Base-by-base conservation (phyloP, 53 echinoderm and acorn worm species). In the Temnopleurus reevesii region DNA sequence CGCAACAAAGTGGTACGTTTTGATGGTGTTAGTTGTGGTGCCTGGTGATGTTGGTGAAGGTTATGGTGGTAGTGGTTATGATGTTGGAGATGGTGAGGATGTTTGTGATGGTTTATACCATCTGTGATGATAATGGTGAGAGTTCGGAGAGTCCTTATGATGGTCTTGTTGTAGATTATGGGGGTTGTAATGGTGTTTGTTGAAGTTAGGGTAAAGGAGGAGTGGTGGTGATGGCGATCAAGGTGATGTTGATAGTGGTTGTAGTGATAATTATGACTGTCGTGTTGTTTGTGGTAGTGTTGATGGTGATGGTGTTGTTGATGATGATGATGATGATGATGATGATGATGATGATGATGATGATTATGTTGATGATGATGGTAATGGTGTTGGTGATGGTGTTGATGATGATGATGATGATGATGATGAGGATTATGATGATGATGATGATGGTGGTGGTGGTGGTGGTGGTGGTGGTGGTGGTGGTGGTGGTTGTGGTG, bases 1-100 rank as follows among this genome's bases (percentile, higher is more conserved):
- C 65, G 23, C 46, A 28, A 8, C 65, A 87, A n/a, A 66, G 35
- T 51, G 71, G 88, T 87, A 33, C 1, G 88, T 83, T 12, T 19
- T 1, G n/a, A n/a, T n/a, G n/a, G n/a, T n/a, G n/a, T n/a, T n/a
- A n/a, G n/a, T n/a, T n/a, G n/a, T n/a, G n/a, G n/a, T n/a, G n/a
- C n/a, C n/a, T n/a, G n/a, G 17, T 61, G 4, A 33, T 61, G 61
- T 27, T 33, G n/a, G 57, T 57, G 25, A 4, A 4, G 61, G 61
- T 8, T 13, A 61, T 61, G 55, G 17, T 34, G 61, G 12, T 61
- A 31, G 12, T 61, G 61, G 15, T 61, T 12, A 61, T 61, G 29
- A 5, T 63, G 63, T 2, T 31, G 63, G 10, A 0, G 55, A 0
- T 55, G 55, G 21, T 55, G 19, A 1, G 18, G 23, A 12, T 13